Conservation (phyloP, 2,888 invertebrate genomes). For the Serrognathus titanus region DNA sequence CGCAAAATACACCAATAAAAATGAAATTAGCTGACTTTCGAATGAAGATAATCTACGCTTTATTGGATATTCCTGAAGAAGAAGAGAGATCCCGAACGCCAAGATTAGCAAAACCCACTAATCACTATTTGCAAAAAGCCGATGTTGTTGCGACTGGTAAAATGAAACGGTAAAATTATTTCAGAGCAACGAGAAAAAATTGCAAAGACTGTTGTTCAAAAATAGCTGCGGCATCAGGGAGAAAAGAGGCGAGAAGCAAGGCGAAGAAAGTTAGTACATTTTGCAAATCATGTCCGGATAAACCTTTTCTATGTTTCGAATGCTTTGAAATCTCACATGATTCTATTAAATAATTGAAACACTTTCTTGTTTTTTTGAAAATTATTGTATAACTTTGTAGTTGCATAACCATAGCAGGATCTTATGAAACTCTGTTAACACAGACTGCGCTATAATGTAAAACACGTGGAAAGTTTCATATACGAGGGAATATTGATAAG, state of each 20-base stretch:
- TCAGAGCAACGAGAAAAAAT: neutral
- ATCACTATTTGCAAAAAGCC: neutral
- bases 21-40: neutral
- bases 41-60: neutral
- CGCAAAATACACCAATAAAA: neutral
- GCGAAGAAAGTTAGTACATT: constrained; percentile 1
- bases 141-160: neutral
- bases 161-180: neutral
- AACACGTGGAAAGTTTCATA: no score
- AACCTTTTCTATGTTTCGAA: neutral
- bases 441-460: no score
- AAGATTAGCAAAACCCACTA: neutral
- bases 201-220: neutral
- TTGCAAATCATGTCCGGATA: neutral
- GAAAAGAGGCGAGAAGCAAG: constrained; percentile 1
- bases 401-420: no score
- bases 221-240: neutral
- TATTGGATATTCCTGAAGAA: neutral
- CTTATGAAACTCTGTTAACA: no score
- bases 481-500: no score
- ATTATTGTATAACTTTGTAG: no score
- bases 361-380: no score
- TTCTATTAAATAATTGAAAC: no score
- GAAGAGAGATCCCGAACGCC: neutral
- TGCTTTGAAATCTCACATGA: no score